Percentiles rank a stretch among this genome's conserved stretches.
These are phyloP conservation scores for Adoxophyes honmai DNA, from an alignment of 1,140 invertebrate species.

Conservation along the genomic window DNA sequence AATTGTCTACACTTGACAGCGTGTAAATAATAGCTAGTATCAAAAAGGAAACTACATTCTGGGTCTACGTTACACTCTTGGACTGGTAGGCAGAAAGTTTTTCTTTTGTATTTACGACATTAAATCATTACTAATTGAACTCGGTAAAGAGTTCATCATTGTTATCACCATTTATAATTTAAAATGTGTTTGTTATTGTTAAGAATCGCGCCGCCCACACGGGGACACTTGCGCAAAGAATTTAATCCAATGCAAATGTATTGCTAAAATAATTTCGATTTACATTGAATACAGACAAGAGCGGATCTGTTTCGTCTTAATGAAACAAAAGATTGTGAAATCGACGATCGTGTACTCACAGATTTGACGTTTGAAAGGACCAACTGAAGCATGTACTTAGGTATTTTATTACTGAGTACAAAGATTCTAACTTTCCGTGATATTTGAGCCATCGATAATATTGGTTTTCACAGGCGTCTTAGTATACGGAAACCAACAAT, in stretches of 20 bases:
- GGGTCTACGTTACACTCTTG: too few relatives aligned
- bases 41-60: too few relatives aligned
- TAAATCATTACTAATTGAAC: background rate
- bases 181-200: constrained; percentile 1
- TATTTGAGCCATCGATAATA: constrained; percentile 42
- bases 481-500: constrained; percentile 38
- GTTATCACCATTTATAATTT: background rate
- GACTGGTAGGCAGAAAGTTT: too few relatives aligned
- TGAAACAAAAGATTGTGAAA: constrained; percentile 14
- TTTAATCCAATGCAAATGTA: constrained; percentile 21
- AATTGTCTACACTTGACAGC: constrained; percentile 18
- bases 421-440: constrained; percentile 17
- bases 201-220: constrained; percentile 11
- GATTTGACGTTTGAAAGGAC: background rate
- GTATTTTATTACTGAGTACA: constrained; percentile 2
- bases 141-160: background rate
- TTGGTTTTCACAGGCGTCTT: constrained; percentile 46
- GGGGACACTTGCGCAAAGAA: constrained; percentile 27
- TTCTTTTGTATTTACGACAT: too few relatives aligned
- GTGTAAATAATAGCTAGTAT: too few relatives aligned
- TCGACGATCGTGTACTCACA: background rate
- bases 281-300: background rate
- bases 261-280: constrained; percentile 23
- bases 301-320: background rate
- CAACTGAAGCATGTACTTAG: background rate